Conservation (phyloP, 2,888 invertebrate species). For the Xylota sylvarum region DNA sequence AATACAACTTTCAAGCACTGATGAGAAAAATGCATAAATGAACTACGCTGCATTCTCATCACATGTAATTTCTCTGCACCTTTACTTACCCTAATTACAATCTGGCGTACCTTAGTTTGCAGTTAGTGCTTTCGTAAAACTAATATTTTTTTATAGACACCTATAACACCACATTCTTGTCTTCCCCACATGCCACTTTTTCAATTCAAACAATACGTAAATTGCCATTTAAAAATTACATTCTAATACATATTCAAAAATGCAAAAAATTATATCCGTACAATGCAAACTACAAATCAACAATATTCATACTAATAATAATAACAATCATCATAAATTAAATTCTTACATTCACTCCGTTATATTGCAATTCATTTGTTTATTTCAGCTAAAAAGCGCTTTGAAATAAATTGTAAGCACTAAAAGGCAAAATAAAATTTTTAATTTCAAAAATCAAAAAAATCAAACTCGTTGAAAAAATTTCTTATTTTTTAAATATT, state of each 20-base stretch:
- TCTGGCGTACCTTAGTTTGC: no score
- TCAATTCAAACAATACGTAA: not conserved
- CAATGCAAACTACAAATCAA: conserved; percentile 42
- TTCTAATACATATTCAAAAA: not conserved
- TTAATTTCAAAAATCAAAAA: not conserved
- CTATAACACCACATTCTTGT: not conserved
- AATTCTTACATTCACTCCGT: conserved; percentile 42
- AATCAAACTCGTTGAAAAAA: conserved; percentile 1
- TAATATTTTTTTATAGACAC: no score
- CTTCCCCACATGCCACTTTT: conserved; percentile 1
- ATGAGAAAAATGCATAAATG: no score
- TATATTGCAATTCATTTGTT: conserved; percentile 20
- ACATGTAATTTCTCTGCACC: no score
- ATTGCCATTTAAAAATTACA: not conserved
- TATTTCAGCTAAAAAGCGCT: conserved; percentile 28
- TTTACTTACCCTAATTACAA: no score
- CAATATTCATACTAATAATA: conserved; percentile 1
- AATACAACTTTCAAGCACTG: no score
- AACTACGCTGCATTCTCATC: no score
- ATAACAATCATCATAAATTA: conserved; percentile 27
- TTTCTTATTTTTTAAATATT: not conserved
- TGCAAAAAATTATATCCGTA: conserved; percentile 13
- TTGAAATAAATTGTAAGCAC: conserved; percentile 43
- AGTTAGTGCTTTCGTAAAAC: no score
- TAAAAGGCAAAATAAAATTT: conserved; percentile 39